Evolutionary conservation across 2,113 vertebrate genomes (phyloP).

Genomic region (Ardeotis arabs): DNA sequence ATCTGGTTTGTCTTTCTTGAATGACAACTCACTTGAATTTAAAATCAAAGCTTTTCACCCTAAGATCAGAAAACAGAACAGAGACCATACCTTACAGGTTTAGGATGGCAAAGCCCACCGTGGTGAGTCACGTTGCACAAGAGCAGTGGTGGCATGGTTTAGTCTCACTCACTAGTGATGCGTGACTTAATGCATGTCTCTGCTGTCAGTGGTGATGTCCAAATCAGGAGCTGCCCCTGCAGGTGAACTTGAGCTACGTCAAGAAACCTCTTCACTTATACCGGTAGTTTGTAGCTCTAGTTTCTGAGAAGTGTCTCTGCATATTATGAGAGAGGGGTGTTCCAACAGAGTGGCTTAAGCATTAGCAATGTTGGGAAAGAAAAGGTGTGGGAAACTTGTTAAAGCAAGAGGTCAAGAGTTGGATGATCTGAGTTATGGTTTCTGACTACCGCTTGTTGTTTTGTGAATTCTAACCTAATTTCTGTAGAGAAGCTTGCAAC

Average conservation of each 20-base stretch:
- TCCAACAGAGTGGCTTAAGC: background rate
- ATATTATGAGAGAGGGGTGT: background rate
- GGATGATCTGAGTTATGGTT: background rate
- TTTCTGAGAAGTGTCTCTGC: background rate
- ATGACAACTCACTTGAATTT: background rate
- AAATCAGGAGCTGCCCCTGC: background rate
- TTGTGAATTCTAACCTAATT: background rate
- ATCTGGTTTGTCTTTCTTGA: background rate
- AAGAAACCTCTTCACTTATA: background rate
- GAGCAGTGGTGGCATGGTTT: accelerated
- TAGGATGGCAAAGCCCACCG: background rate
- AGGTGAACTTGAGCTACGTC: background rate
- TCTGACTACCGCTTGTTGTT: background rate
- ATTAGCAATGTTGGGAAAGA: background rate
- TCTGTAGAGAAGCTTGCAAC: background rate
- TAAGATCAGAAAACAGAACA: background rate
- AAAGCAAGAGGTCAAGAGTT: background rate
- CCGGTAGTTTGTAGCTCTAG: background rate
- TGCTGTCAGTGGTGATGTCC: background rate
- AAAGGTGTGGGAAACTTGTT: background rate
- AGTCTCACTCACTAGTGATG: background rate
- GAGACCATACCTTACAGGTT: background rate
- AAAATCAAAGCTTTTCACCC: background rate
- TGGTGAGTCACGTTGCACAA: accelerated
- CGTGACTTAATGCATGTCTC: background rate